Evolutionary conservation across 2,797 vertebrate species (phyloP).

Genomic region (Peromyscus nudipes): DNA sequence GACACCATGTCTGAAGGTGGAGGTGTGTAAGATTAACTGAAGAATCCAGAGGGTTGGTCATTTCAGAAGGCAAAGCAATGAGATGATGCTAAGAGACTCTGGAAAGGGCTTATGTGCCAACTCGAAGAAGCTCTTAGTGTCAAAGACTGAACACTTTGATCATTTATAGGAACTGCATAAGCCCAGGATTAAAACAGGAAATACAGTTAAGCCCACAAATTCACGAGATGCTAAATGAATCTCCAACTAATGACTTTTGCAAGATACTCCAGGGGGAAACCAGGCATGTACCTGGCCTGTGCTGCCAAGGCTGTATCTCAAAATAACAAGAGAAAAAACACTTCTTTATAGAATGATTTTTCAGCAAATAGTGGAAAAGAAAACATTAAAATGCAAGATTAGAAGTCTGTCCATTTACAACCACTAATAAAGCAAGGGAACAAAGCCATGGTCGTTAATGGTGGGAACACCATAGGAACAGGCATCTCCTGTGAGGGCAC

Average conservation of each 20-base stretch:
- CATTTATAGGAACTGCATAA: not conserved
- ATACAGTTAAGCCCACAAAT: not conserved
- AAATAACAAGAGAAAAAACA: not conserved
- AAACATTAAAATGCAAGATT: conserved; percentile 19
- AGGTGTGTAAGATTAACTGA: not conserved
- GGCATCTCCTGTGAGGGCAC: not conserved
- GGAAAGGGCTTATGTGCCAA: not conserved
- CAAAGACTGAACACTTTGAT: not conserved
- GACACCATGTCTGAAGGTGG: not conserved
- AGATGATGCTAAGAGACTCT: not conserved
- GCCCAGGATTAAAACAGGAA: not conserved
- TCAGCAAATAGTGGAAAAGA: not conserved
- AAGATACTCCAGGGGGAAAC: not conserved
- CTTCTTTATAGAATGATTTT: conserved; percentile 41
- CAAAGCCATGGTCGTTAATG: not conserved
- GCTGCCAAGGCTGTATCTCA: not conserved
- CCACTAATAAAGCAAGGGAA: not conserved
- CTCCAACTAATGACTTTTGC: not conserved
- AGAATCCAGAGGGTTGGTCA: not conserved
- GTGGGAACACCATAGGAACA: not conserved
- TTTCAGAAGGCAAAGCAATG: not conserved
- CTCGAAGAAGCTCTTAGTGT: not conserved
- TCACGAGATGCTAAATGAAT: not conserved
- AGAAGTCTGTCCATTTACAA: conserved; percentile 2
- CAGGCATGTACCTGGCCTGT: not conserved